Evolutionary conservation across 2,797 vertebrate species (phyloP), one percentile per base, ranked within the genome.

Genomic region (Pagetopsis macropterus): DNA sequence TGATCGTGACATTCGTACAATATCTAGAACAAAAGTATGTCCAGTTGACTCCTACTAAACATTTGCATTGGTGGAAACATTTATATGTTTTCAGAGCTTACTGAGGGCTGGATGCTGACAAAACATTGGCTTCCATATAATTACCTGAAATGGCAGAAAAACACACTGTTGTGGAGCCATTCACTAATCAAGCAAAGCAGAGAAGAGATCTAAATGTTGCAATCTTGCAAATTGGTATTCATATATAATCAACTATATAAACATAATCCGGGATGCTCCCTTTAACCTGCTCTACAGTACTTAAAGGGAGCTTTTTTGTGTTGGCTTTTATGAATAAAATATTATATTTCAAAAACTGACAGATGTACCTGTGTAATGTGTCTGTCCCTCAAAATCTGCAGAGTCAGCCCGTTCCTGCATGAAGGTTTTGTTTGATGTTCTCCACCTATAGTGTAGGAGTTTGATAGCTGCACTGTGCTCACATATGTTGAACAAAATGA

Each of bases 401-500:
- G 33, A 37, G 8, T 37, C 33, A 37, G 33, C 33, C 21, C 31
- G 52, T 15, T 45, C n/a, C 19, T 56, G 60, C 44, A 19, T 15
- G 16, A 2, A 62, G 12, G 43, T 43, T 37, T 52, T n/a, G 19
- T 43, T 43, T 19, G 3, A 43, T 23, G 48, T 17, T n/a, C 17
- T 61, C 44, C 37, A n/a, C 44, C 11, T 14, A 9, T 23, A 8
- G 62, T 50, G 58, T 2, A 41, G 9, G 21, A 3, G 41, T 17
- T 23, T 46, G 37, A 45, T 37, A 48, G 48, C 63, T 60, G 6
- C 40, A 15, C 31, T 55, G 48, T 60, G 48, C 21, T 48, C 19
- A 67, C 16, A 60, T 19, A 56, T 16, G 31, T 13, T 33, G 40
- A 15, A 57, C 14, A 49, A 63, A 50, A 68, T 17, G 52, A 65